phyloP scores from a whole-genome alignment of 2,888 invertebrate species.

The Zele albiditarsus region DNA sequence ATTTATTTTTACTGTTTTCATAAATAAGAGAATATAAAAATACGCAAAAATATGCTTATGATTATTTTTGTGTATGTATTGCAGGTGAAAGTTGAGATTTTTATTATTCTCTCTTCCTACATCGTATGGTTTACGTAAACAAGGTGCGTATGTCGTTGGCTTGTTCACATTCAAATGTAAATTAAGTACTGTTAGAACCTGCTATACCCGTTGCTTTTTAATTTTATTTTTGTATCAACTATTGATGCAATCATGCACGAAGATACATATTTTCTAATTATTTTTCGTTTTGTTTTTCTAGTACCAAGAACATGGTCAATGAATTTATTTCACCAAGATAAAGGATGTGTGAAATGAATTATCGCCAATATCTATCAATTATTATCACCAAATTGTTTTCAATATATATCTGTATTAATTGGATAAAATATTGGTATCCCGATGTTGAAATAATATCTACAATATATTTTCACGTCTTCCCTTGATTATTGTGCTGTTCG shows the following conservation, averaged over 20 bases:
- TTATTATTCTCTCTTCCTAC: slow-evolving; percentile 37
- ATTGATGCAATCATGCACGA: not conserved
- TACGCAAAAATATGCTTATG: slow-evolving; percentile 1
- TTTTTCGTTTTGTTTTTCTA: not conserved
- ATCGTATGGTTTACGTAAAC: slow-evolving; percentile 40
- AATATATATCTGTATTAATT: too few species aligned
- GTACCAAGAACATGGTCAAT: too few species aligned
- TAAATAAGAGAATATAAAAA: too few species aligned
- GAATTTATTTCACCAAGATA: too few species aligned
- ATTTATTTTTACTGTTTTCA: too few species aligned
- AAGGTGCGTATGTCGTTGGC: slow-evolving; percentile 38
- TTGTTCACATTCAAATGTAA: slow-evolving; percentile 46
- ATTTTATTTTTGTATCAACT: not conserved
- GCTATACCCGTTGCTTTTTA: not conserved
- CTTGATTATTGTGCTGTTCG: too few species aligned
- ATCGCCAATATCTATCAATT: too few species aligned
- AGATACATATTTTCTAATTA: not conserved
- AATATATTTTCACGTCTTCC: too few species aligned
- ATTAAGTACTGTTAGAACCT: slow-evolving; percentile 22
- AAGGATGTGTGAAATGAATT: too few species aligned
- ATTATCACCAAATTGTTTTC: too few species aligned
- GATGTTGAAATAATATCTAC: too few species aligned
- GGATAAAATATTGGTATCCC: too few species aligned
- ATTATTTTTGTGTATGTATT: slow-evolving; percentile 27
- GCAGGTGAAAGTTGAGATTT: slow-evolving; percentile 31